Evolutionary conservation across 35 echinoderm and acorn worm species (phyloP).

Genomic region (Ophiothrix spiculata): DNA sequence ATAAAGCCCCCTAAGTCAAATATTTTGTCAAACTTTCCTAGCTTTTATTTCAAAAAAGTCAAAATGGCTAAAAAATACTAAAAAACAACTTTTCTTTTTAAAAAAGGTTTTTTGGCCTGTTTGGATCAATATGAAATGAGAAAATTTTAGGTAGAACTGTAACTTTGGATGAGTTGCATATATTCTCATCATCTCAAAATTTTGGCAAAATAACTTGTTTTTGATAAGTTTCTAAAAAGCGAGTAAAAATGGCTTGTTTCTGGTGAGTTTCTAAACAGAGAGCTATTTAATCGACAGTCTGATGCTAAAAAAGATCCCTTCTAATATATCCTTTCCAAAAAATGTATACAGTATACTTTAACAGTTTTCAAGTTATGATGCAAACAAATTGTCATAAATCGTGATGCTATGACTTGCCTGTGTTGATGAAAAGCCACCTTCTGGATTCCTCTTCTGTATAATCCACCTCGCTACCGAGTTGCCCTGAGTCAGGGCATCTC

Average conservation of each 20-base stretch:
- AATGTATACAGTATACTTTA: not conserved
- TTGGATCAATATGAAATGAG: too few relatives aligned
- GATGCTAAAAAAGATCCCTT: not conserved
- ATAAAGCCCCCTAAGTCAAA: too few relatives aligned
- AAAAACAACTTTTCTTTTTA: too few relatives aligned
- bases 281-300: not conserved
- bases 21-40: too few relatives aligned
- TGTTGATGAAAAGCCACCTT: slow-evolving; percentile 74
- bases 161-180: not conserved
- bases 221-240: too few relatives aligned
- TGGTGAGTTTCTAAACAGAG: too few relatives aligned
- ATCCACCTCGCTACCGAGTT: slow-evolving; percentile 68
- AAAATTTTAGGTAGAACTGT: not conserved
- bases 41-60: too few relatives aligned
- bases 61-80: too few relatives aligned
- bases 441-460: slow-evolving; percentile 52
- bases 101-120: too few relatives aligned
- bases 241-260: too few relatives aligned
- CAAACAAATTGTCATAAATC: too few relatives aligned
- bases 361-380: not conserved
- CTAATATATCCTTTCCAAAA: not conserved
- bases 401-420: slow-evolving; percentile 34
- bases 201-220: not conserved
- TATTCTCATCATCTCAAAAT: not conserved
- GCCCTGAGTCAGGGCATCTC: slow-evolving; percentile 20